phyloP scores from a whole-genome alignment of 1,140 invertebrate genomes.

The Hylyphantes graminicola region DNA sequence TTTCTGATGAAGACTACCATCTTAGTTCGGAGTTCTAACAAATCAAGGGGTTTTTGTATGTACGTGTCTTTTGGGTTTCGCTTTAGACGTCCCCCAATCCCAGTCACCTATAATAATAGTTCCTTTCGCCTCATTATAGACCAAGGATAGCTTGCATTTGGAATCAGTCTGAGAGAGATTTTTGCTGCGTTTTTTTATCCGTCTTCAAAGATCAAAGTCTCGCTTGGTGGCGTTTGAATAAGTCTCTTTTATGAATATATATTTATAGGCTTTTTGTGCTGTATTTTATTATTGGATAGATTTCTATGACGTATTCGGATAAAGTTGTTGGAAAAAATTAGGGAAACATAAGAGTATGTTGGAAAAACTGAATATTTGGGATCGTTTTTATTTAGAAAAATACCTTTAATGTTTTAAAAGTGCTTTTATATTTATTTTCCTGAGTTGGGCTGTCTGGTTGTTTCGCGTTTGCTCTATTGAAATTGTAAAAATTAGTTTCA shows the following conservation, averaged over 20 bases:
- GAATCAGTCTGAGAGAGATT: slow-evolving; percentile 14
- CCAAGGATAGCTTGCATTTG: slow-evolving; percentile 46
- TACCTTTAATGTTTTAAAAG: too few species aligned
- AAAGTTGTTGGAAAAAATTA: too few species aligned
- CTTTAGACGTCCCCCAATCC: slow-evolving; percentile 1
- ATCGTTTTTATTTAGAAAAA: too few species aligned
- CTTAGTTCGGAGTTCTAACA: slow-evolving; percentile 28
- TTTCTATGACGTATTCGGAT: too few species aligned
- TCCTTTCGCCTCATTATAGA: slow-evolving; percentile 40
- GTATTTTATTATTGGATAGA: background rate
- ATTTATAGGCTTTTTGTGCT: slow-evolving; percentile 33
- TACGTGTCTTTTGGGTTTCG: slow-evolving; percentile 8
- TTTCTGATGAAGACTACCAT: background rate
- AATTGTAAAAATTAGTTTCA: too few species aligned
- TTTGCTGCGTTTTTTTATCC: slow-evolving; percentile 13
- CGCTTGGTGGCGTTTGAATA: slow-evolving; percentile 29
- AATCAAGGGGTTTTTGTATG: slow-evolving; percentile 28
- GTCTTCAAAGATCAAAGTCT: slow-evolving; percentile 7
- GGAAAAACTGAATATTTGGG: too few species aligned
- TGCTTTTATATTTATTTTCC: too few species aligned
- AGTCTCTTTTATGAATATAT: slow-evolving; percentile 42
- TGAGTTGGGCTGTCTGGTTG: too few species aligned
- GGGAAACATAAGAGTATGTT: too few species aligned
- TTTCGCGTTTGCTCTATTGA: too few species aligned
- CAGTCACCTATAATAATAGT: slow-evolving; percentile 49